Evolutionary conservation across 2,113 vertebrate species (phyloP), one percentile per base, ranked within the genome.

Genomic region (Morphnarchus princeps): DNA sequence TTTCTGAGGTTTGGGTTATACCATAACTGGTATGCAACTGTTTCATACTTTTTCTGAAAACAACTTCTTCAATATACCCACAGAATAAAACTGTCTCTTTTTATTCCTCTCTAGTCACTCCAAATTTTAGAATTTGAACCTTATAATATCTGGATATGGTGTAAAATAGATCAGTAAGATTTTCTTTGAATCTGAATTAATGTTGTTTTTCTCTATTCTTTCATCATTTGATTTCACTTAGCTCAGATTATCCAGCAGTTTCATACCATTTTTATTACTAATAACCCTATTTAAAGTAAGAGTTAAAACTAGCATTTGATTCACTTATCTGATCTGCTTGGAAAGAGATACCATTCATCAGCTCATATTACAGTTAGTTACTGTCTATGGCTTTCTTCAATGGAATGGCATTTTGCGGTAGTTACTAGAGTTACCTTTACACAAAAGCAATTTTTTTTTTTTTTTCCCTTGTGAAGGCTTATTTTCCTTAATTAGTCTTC

Each of bases 401-500:
- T 22, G 38, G 62, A 86, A 34, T 31, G 26, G 7, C 9, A 62
- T 71, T 89, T 94, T 74, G 43, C 59, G n/a, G 14, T 34, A 78
- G 47, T 50, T 86, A 52, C 14, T 70, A 49, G 45, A 84, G n/a
- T n/a, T 70, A 61, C 55, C 32, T 54, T 89, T 55, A 54, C 28
- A 65, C 16, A 95, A 66, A 73, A 77, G 4, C 3, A 87, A n/a
- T 15, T 63, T 40, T 58, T 47, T 25, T 38, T 45, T 43, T 22
- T 22, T 49, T 70, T 59, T 45, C 31, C 20, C 34, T 54, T 19
- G 7, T 36, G 45, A 17, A 74, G 16, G 45, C 11, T 89, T 79
- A 47, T 78, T 94, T 95, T 93, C 61, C 36, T 52, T 91, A 85
- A 87, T 93, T 89, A 80, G 57, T 50, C 62, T 89, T 82, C 73